Evolutionary conservation across 2,797 vertebrate species (phyloP).

Genomic region (Balearica regulorum): DNA sequence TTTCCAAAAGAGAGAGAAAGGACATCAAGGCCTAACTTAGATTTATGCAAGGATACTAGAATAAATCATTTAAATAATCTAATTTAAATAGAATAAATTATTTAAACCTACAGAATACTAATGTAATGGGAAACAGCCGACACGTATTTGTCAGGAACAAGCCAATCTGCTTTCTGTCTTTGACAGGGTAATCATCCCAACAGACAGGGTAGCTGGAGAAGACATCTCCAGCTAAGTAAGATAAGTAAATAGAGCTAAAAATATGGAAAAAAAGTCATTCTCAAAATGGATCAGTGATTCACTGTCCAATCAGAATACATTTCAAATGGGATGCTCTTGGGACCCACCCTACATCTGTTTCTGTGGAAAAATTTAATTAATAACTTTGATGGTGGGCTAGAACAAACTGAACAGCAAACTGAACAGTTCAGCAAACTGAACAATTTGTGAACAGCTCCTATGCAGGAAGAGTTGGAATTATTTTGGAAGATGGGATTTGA

Average conservation of each 20-base stretch:
- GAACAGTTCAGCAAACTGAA: neutral
- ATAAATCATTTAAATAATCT: constrained; percentile 45
- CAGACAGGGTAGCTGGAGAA: neutral
- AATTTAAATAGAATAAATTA: constrained; percentile 44
- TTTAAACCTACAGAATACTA: neutral
- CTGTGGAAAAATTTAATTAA: neutral
- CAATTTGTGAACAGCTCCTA: neutral
- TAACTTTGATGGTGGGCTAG: neutral
- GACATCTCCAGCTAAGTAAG: neutral
- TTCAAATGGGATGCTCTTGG: neutral
- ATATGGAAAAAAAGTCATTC: neutral
- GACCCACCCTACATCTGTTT: neutral
- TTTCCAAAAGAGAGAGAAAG: neutral
- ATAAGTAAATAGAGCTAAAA: neutral
- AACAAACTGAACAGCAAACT: neutral
- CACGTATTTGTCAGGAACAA: neutral
- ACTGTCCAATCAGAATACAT: neutral
- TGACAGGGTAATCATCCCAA: neutral
- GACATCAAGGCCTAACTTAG: neutral
- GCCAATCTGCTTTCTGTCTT: neutral
- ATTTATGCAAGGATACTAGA: neutral
- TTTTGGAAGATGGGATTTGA: neutral
- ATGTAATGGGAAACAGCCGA: neutral
- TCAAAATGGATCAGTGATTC: neutral
- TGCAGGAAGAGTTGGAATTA: neutral